Conservation (phyloP, 2,888 invertebrate species). For the Tortrix viridana region DNA sequence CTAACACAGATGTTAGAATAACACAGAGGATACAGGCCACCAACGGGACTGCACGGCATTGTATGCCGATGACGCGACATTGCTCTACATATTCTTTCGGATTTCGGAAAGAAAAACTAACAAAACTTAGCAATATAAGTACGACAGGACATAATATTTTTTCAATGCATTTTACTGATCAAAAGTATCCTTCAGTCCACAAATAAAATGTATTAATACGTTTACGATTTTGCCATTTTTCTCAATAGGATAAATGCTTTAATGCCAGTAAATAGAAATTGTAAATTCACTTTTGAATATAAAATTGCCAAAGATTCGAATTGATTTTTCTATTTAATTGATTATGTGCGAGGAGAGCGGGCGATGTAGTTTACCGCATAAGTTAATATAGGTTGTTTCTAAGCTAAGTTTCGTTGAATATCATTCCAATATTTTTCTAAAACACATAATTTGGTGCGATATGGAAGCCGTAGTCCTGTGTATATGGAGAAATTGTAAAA, state of each 20-base stretch:
- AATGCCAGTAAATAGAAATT: conserved; percentile 71
- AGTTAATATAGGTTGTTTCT: conserved; percentile 44
- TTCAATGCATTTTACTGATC: conserved; percentile 4
- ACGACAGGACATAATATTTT: not conserved
- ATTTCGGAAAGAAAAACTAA: too few species aligned
- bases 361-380: conserved; percentile 43
- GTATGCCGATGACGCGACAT: too few species aligned
- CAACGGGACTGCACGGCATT: too few species aligned
- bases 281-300: conserved; percentile 83
- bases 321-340: conserved; percentile 62
- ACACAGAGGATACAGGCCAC: too few species aligned
- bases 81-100: too few species aligned
- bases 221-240: conserved; percentile 71
- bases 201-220: conserved; percentile 65
- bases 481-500: conserved; percentile 75
- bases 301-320: conserved; percentile 82
- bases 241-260: conserved; percentile 75
- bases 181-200: conserved; percentile 50
- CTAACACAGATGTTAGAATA: too few species aligned
- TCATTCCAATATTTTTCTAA: conserved; percentile 81
- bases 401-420: conserved; percentile 59
- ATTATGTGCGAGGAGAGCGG: conserved; percentile 55
- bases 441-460: conserved; percentile 70
- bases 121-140: not conserved
- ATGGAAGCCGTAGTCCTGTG: conserved; percentile 69